phyloP scores from a whole-genome alignment of 2,113 vertebrate species.

The Tinamus guttatus region DNA sequence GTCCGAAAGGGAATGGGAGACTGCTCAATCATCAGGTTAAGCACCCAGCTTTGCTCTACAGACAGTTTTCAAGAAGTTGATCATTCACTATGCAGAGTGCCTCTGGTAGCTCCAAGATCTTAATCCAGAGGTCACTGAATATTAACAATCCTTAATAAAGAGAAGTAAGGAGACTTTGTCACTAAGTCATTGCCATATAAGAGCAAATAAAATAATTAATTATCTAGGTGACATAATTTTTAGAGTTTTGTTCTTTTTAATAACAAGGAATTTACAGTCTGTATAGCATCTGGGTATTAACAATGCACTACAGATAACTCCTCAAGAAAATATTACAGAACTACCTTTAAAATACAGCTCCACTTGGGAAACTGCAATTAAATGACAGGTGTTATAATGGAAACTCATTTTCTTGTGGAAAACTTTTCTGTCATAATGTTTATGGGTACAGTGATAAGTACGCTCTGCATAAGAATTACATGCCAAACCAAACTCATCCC shows the following conservation, averaged over 20 bases:
- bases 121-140: not conserved
- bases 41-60: not conserved
- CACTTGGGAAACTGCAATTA: conserved; percentile 37
- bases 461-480: not conserved
- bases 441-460: conserved; percentile 19
- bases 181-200: not conserved
- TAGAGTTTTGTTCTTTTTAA: not conserved
- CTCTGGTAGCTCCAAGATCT: not conserved
- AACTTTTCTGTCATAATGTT: conserved; percentile 56
- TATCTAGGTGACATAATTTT: not conserved
- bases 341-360: conserved; percentile 28
- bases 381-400: conserved; percentile 30
- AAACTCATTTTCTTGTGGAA: conserved; percentile 51
- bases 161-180: not conserved
- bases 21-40: not conserved
- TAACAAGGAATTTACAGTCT: not conserved
- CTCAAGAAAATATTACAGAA: conserved; percentile 19
- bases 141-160: not conserved
- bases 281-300: not conserved
- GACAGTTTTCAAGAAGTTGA: not conserved
- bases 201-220: not conserved
- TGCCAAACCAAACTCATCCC: not conserved
- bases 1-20: not conserved
- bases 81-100: too few relatives aligned
- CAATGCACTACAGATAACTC: not conserved